Percentiles rank a stretch among this genome's conserved stretches.
These are phyloP conservation scores for Bombus superbus DNA, from an alignment of 1,140 invertebrate species.

Conservation along the genomic window DNA sequence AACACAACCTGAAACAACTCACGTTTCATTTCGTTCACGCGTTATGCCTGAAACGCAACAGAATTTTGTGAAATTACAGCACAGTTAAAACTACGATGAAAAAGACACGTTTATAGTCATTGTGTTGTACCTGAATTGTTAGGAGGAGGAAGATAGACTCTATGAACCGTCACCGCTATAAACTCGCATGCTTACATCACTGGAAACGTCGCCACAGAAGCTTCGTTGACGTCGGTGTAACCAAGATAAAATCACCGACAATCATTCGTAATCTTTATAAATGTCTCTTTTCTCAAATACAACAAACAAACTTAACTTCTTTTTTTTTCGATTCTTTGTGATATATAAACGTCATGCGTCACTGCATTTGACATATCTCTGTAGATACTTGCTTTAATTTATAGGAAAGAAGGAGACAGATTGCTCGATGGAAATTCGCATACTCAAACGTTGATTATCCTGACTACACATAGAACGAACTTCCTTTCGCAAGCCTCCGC, in stretches of 20 bases:
- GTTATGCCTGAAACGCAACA: neutral
- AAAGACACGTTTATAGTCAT: neutral
- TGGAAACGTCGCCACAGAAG: conserved; percentile 42
- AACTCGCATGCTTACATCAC: conserved; percentile 74
- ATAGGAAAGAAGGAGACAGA: neutral
- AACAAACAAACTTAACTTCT: neutral
- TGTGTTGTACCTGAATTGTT: conserved; percentile 47
- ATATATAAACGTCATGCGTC: neutral
- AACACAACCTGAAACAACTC: neutral
- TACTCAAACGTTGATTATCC: neutral
- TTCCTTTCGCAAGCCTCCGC: neutral
- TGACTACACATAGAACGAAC: neutral
- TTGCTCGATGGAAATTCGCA: neutral
- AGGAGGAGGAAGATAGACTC: conserved; percentile 45
- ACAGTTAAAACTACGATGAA: neutral
- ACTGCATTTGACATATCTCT: neutral
- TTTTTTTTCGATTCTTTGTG: neutral
- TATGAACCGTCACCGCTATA: conserved; percentile 73
- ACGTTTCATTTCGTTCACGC: neutral
- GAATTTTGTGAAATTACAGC: conserved; percentile 15
- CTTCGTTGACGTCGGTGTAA: conserved; percentile 36
- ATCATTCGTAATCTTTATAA: conserved; percentile 14
- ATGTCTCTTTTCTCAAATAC: conserved; percentile 17
- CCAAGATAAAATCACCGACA: conserved; percentile 3
- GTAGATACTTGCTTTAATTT: neutral